These are phyloP conservation scores for Apis dorsata DNA, from an alignment of 1,140 invertebrate genomes.

Conservation along the genomic window DNA sequence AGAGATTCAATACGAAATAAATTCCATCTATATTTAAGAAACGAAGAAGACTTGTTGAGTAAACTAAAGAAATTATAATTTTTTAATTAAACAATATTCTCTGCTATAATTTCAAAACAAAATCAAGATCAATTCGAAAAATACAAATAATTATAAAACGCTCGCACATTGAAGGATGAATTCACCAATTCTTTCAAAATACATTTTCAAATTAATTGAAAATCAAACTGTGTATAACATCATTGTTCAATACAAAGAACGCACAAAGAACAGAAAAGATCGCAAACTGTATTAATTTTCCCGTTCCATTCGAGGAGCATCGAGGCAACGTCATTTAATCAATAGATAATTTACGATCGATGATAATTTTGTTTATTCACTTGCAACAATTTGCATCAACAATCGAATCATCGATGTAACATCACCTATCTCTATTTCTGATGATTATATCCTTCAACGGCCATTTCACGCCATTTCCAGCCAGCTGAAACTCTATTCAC, in stretches of 20 bases:
- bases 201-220: no score
- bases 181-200: no score
- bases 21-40: no score
- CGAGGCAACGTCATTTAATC: background rate
- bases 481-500: slow-evolving; percentile 19
- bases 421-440: slow-evolving; percentile 3
- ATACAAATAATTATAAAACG: no score
- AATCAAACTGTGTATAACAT: background rate
- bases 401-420: background rate
- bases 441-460: background rate
- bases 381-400: background rate
- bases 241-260: background rate
- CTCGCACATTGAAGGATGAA: no score
- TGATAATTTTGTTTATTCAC: background rate
- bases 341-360: background rate
- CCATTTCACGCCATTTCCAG: background rate
- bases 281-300: background rate
- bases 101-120: no score
- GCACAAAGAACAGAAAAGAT: background rate
- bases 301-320: background rate
- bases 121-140: no score
- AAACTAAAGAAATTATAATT: no score
- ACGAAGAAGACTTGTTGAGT: no score
- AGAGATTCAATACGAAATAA: no score
- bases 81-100: no score